Conservation (phyloP, 92 coral and sea anemone genomes). For the Desmophyllum pertusum region DNA sequence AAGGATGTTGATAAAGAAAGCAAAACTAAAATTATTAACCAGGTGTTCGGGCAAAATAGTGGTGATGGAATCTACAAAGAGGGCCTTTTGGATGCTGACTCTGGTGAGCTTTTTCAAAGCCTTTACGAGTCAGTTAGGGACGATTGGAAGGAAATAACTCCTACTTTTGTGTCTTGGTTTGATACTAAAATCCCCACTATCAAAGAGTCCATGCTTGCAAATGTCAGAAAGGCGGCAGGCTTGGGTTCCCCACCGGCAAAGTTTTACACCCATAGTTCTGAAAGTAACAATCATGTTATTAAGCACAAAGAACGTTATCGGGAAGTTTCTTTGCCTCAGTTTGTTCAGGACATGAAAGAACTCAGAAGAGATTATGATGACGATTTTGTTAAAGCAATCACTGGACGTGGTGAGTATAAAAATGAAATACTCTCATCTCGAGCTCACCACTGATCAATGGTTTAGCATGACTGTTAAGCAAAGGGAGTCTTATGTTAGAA, state of each 20-base stretch:
- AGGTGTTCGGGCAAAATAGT: slow-evolving; percentile 29
- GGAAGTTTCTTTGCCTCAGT: slow-evolving; percentile 53
- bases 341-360: slow-evolving; percentile 54
- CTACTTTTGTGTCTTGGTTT: slow-evolving; percentile 49
- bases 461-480: slow-evolving; percentile 50
- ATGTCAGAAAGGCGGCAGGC: slow-evolving; percentile 58
- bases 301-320: slow-evolving; percentile 50
- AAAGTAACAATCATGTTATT: slow-evolving; percentile 55
- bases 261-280: slow-evolving; percentile 53
- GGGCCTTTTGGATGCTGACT: slow-evolving; percentile 52
- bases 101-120: slow-evolving; percentile 34
- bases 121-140: slow-evolving; percentile 38
- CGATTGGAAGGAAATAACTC: slow-evolving; percentile 25
- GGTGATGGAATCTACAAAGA: slow-evolving; percentile 49
- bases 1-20: slow-evolving; percentile 19
- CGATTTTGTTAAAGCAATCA: slow-evolving; percentile 47
- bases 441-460: slow-evolving; percentile 14
- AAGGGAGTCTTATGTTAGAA: slow-evolving; percentile 34
- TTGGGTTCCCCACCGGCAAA: slow-evolving; percentile 51
- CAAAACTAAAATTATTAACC: slow-evolving; percentile 31
- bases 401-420: slow-evolving; percentile 40
- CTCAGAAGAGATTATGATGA: slow-evolving; percentile 51
- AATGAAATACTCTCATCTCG: slow-evolving; percentile 42
- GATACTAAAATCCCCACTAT: slow-evolving; percentile 44
- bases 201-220: slow-evolving; percentile 47